Percentiles rank a stretch among this genome's conserved stretches.
phyloP scores from a whole-genome alignment of 2,797 vertebrate genomes.

The Tarsius wallacei region DNA sequence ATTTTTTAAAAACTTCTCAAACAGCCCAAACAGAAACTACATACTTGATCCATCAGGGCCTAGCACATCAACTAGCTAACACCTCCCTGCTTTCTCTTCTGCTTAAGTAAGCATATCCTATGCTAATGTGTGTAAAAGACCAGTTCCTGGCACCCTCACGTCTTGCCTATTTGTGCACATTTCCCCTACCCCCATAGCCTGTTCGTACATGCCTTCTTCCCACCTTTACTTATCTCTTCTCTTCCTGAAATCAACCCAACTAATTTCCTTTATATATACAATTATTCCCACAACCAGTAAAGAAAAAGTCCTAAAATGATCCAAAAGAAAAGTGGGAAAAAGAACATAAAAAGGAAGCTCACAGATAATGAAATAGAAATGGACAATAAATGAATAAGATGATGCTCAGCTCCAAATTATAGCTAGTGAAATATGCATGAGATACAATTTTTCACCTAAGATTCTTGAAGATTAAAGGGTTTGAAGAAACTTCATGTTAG shows the following conservation, averaged over 20 bases:
- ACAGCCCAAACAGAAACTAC: constrained; percentile 27
- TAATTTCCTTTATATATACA: not conserved
- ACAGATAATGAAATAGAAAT: constrained; percentile 22
- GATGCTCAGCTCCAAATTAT: not conserved
- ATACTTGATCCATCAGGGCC: not conserved
- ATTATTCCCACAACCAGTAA: not conserved
- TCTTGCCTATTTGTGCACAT: not conserved
- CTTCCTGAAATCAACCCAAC: not conserved
- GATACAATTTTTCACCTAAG: not conserved
- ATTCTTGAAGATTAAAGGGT: constrained; percentile 41
- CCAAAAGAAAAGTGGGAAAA: not conserved
- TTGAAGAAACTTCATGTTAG: not conserved
- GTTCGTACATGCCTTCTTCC: not conserved
- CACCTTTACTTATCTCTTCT: not conserved
- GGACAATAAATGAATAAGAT: not conserved
- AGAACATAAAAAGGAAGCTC: not conserved
- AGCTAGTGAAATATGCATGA: not conserved
- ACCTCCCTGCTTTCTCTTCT: not conserved
- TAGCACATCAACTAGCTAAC: not conserved
- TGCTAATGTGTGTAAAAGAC: not conserved
- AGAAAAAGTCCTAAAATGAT: not conserved
- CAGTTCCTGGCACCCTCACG: not conserved
- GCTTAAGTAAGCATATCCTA: not conserved
- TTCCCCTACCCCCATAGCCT: not conserved
- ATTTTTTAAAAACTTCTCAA: not conserved